Percentiles rank a stretch among this genome's conserved stretches.
These are phyloP conservation scores for Hippocampus guttulatus DNA, from an alignment of 2,113 vertebrate genomes.

Conservation along the genomic window DNA sequence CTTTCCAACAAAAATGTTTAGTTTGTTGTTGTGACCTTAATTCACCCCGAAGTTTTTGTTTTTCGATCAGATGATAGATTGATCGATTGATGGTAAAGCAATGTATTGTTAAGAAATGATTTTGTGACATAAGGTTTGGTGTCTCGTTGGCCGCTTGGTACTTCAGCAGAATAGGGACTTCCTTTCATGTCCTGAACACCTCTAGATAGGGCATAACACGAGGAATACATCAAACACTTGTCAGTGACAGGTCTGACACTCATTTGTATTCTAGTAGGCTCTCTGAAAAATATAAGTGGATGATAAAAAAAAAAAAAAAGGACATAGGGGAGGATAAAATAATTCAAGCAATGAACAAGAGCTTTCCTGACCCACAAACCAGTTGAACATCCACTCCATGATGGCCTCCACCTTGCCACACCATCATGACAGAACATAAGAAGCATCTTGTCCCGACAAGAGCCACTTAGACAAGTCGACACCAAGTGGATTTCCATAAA, in stretches of 20 bases:
- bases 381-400: not conserved
- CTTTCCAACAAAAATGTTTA: no score
- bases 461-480: not conserved
- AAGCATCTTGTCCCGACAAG: not conserved
- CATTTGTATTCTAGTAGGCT: not conserved
- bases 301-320: slow-evolving; percentile 27
- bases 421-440: not conserved
- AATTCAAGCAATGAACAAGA: slow-evolving; percentile 7
- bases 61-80: not conserved
- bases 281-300: slow-evolving; percentile 6
- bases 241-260: slow-evolving; percentile 6
- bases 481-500: not conserved
- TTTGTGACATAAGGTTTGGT: not conserved
- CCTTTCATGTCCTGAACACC: not conserved
- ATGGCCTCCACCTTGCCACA: not conserved
- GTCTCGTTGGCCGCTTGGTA: no score
- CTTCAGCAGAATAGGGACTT: not conserved
- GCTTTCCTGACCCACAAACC: not conserved
- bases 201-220: not conserved
- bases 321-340: slow-evolving; percentile 6
- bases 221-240: slow-evolving; percentile 5
- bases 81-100: not conserved
- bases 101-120: not conserved
- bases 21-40: not conserved
- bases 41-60: not conserved